Evolutionary conservation across 2,888 invertebrate genomes (phyloP).

Genomic region (Empis livida): DNA sequence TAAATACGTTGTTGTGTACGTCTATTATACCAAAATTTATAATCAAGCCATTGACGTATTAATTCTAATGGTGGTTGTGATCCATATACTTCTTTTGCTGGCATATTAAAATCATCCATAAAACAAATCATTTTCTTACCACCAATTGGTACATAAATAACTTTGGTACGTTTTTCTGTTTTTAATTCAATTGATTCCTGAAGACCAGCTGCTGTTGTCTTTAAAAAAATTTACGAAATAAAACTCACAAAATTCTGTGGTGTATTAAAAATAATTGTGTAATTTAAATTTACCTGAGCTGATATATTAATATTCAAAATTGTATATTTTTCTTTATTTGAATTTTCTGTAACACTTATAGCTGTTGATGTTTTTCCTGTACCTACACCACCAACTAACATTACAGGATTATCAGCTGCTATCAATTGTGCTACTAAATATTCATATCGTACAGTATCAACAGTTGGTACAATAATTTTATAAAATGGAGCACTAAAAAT

Average conservation of each 20-base stretch:
- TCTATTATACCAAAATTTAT: constrained; percentile 82
- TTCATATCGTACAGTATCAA: constrained; percentile 77
- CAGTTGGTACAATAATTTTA: constrained; percentile 73
- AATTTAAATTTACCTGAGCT: constrained; percentile 44
- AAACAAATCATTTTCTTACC: constrained; percentile 76
- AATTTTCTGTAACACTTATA: constrained; percentile 45
- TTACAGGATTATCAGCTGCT: constrained; percentile 50
- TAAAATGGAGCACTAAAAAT: constrained; percentile 57
- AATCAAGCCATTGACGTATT: constrained; percentile 73
- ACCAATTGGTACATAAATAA: constrained; percentile 64
- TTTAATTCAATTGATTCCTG: constrained; percentile 75
- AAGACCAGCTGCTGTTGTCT: constrained; percentile 71
- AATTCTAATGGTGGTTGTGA: constrained; percentile 82
- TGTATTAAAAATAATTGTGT: no score
- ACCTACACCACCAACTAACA: constrained; percentile 76
- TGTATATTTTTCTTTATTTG: constrained; percentile 44
- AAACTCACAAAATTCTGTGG: no score
- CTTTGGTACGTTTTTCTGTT: constrained; percentile 81
- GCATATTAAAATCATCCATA: constrained; percentile 91
- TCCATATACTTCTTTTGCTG: constrained; percentile 74
- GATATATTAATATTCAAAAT: constrained; percentile 74
- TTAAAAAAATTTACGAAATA: no score
- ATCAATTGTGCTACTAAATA: constrained; percentile 55
- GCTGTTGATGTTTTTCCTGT: constrained; percentile 76
- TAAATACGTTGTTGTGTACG: constrained; percentile 63